These are phyloP conservation scores for Taxidea taxus DNA, from an alignment of 2,113 vertebrate species.

Conservation along the genomic window DNA sequence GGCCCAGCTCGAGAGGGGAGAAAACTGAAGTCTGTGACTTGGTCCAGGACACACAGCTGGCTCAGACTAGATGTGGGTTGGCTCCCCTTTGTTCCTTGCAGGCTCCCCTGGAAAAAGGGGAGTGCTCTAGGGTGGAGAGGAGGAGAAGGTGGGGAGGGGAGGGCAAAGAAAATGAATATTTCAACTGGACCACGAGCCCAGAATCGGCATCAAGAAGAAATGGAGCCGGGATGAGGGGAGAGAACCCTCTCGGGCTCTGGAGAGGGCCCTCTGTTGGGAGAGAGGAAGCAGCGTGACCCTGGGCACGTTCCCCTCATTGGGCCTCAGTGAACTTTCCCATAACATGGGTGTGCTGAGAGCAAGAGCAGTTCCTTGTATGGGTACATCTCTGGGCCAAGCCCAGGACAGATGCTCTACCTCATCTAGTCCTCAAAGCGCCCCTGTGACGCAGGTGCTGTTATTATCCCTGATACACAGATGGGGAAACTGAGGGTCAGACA, in stretches of 20 bases:
- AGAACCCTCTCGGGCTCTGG: not conserved
- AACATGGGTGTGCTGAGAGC: not conserved
- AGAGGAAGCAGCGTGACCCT: not conserved
- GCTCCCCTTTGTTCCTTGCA: not conserved
- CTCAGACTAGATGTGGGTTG: accelerated
- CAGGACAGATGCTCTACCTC: too few species aligned
- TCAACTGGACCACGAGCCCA: not conserved
- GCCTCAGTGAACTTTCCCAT: not conserved
- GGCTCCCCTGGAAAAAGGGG: not conserved
- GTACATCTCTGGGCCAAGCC: not conserved
- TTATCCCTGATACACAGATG: not conserved
- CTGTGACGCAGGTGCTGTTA: not conserved
- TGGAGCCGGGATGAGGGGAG: not conserved
- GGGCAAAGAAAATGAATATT: not conserved
- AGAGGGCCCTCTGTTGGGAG: not conserved
- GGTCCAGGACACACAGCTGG: not conserved
- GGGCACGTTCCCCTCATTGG: accelerated
- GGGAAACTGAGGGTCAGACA: conserved; percentile 27
- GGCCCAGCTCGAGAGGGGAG: not conserved
- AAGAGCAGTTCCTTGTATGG: not conserved
- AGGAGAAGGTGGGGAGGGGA: not conserved
- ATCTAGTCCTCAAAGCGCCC: not conserved
- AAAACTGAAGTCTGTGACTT: too few species aligned
- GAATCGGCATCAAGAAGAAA: not conserved
- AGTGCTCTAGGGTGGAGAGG: not conserved